Conservation (phyloP, 2,113 vertebrate genomes). For the Hylia prasina region DNA sequence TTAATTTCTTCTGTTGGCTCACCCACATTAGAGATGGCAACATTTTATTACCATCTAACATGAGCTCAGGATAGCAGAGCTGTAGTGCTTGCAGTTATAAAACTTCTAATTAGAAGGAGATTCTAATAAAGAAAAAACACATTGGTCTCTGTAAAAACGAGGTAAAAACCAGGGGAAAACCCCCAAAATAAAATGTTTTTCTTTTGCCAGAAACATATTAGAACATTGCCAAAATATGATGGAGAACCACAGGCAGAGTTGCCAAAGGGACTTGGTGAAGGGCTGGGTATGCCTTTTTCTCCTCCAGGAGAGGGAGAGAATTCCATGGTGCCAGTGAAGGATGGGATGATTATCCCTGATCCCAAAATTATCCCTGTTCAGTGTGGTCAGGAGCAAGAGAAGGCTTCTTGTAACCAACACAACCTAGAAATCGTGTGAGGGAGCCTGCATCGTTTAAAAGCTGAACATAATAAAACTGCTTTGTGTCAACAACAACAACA, state of each 20-base stretch:
- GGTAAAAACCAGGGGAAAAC: fast-evolving
- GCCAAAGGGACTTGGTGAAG: neutral
- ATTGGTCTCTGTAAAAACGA: neutral
- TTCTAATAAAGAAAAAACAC: neutral
- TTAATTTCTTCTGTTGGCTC: neutral
- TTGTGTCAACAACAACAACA: neutral
- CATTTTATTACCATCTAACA: neutral
- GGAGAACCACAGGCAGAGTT: neutral
- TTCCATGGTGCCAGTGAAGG: neutral
- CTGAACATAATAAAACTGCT: neutral
- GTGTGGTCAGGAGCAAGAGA: neutral
- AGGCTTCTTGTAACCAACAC: neutral
- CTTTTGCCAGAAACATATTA: neutral
- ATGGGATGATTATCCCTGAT: neutral
- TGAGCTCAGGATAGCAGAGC: neutral
- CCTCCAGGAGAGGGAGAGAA: neutral
- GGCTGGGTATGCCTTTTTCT: neutral
- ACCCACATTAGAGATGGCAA: neutral
- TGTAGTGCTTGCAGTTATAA: neutral
- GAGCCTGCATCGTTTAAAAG: neutral
- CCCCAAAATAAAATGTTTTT: neutral
- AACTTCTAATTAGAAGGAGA: neutral
- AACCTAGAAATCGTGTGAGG: neutral
- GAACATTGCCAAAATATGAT: neutral
- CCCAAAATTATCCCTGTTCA: neutral